Percentiles rank a stretch among this genome's conserved stretches.
Conservation (phyloP, 1,140 invertebrate species). For the Choristoneura fumiferana region DNA sequence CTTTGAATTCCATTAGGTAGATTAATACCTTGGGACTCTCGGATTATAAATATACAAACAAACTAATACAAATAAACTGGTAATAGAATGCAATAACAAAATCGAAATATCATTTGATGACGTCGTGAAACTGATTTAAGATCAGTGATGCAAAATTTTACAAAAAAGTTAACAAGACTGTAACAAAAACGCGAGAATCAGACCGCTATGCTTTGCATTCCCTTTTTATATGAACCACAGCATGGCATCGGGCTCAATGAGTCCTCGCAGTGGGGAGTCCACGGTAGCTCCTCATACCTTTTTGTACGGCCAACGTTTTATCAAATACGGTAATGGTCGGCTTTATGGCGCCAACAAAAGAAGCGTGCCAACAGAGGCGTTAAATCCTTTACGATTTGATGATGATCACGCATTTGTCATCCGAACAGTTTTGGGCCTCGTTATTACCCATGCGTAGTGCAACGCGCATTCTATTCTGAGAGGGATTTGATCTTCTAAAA, state of each 20-base stretch:
- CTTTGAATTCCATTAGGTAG: conserved; percentile 34
- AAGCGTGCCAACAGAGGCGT: conserved; percentile 75
- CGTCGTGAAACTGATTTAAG: conserved; percentile 4
- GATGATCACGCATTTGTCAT: conserved; percentile 70
- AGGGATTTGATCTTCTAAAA: background rate
- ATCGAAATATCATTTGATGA: conserved; percentile 9
- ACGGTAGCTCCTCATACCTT: conserved; percentile 70
- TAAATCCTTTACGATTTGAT: conserved; percentile 77
- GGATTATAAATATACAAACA: conserved; percentile 21
- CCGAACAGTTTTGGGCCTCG: conserved; percentile 45
- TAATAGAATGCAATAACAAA: background rate
- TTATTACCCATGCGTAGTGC: conserved; percentile 49
- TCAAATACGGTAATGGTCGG: conserved; percentile 75
- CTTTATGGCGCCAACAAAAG: conserved; percentile 73
- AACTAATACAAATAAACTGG: background rate
- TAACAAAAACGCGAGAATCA: conserved; percentile 38
- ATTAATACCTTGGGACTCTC: conserved; percentile 20
- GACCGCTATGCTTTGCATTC: conserved; percentile 48
- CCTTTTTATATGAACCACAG: conserved; percentile 59
- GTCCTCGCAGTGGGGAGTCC: conserved; percentile 60
- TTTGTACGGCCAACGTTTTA: conserved; percentile 72
- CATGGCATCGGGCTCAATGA: conserved; percentile 62
- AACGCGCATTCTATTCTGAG: conserved; percentile 12
- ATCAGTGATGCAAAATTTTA: background rate
- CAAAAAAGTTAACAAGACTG: conserved; percentile 28